A percentile compares a stretch with the other conserved stretches of the same genome.
phyloP scores from a whole-genome alignment of 2,888 invertebrate species.

The Amphipoea lucens region DNA sequence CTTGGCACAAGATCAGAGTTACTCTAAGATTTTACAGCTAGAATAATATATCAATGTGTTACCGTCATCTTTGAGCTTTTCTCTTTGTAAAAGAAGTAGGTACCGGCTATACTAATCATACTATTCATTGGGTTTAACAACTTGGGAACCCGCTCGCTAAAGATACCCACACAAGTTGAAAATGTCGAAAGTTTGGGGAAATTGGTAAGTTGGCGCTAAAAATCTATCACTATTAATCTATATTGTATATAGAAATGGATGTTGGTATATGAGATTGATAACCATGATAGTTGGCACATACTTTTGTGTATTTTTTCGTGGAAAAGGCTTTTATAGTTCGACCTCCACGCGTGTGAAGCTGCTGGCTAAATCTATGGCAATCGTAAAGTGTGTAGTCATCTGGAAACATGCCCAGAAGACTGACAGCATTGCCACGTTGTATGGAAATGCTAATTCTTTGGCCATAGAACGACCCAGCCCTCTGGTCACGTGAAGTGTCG shows the following conservation, averaged over 20 bases:
- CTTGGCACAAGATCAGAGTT: slow-evolving; percentile 37
- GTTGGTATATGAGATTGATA: background rate
- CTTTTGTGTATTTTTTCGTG: background rate
- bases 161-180: slow-evolving; percentile 35
- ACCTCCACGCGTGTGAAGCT: background rate
- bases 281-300: background rate
- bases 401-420: no score
- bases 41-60: slow-evolving; percentile 13
- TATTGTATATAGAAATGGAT: background rate
- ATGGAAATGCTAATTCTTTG: no score
- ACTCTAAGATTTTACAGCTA: slow-evolving; percentile 10
- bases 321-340: background rate
- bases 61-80: slow-evolving; percentile 15
- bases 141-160: slow-evolving; percentile 38
- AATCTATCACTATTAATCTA: slow-evolving; percentile 23
- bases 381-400: no score
- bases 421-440: no score
- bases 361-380: background rate
- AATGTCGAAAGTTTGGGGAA: slow-evolving; percentile 25
- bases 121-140: slow-evolving; percentile 50
- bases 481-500: no score
- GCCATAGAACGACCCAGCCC: no score
- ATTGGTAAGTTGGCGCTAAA: slow-evolving; percentile 38
- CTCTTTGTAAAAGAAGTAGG: slow-evolving; percentile 24
- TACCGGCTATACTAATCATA: slow-evolving; percentile 32